These are phyloP conservation scores for Amphimallon solstitiale DNA, from an alignment of 2,888 invertebrate genomes.

Conservation along the genomic window DNA sequence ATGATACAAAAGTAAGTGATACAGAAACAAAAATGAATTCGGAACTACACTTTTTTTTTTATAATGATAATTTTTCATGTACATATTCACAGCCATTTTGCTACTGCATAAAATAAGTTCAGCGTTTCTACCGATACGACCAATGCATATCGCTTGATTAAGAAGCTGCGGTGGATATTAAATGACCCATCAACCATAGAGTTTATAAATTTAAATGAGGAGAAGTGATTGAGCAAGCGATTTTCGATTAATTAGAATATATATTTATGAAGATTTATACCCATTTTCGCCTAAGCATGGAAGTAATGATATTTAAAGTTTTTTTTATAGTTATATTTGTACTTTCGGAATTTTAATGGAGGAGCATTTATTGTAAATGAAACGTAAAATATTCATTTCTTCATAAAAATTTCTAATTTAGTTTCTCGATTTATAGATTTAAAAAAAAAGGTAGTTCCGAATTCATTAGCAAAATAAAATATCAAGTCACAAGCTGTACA, in stretches of 20 bases:
- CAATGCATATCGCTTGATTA: background rate
- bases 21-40: conserved; percentile 20
- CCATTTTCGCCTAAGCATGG: no score
- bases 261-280: no score
- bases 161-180: background rate
- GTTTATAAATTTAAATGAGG: background rate
- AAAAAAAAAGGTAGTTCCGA: conserved; percentile 22
- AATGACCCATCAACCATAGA: background rate
- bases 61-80: background rate
- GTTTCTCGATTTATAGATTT: background rate
- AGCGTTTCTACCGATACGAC: no score
- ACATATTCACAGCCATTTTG: conserved; percentile 28
- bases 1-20: conserved; percentile 32
- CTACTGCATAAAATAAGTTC: conserved; percentile 12
- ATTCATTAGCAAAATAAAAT: conserved; percentile 25
- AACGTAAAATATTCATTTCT: background rate
- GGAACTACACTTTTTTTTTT: conserved; percentile 20
- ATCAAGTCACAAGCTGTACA: conserved; percentile 31
- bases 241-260: background rate
- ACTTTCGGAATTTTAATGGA: background rate
- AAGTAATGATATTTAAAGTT: no score
- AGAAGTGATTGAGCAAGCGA: conserved; percentile 16
- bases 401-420: background rate
- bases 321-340: no score
- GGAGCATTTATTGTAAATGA: background rate